Conservation (phyloP, 1,140 invertebrate species). For the Galendromus occidentalis region DNA sequence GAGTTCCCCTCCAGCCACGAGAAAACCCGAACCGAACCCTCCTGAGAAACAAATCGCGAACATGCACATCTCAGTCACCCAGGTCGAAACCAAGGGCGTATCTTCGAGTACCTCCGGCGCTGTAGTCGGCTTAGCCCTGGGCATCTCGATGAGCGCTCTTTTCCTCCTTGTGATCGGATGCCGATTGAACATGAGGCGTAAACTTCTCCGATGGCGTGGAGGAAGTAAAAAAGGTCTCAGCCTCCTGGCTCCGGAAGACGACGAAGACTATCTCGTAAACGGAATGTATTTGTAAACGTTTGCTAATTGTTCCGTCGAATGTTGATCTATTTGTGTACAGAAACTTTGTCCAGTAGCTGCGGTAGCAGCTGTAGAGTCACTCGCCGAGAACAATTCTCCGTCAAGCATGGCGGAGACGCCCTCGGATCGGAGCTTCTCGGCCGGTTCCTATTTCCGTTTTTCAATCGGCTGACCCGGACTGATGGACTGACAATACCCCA, state of each 20-base stretch:
- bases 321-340: no score
- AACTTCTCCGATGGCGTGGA: neutral
- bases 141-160: neutral
- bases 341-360: no score
- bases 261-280: slow-evolving; percentile 88
- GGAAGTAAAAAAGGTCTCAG: slow-evolving; percentile 8
- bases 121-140: neutral
- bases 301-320: no score
- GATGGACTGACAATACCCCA: no score
- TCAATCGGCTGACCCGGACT: no score
- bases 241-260: slow-evolving; percentile 31
- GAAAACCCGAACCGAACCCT: neutral
- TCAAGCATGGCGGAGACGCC: no score
- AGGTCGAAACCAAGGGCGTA: neutral
- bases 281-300: slow-evolving; percentile 61
- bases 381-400: no score
- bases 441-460: no score
- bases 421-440: no score
- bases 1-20: neutral
- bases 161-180: neutral
- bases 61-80: slow-evolving; percentile 8
- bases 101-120: neutral
- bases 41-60: neutral
- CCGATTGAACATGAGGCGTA: neutral
- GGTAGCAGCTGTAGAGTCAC: no score